Base-by-base conservation (phyloP, 2,113 vertebrate species). In the Pavo muticus region DNA sequence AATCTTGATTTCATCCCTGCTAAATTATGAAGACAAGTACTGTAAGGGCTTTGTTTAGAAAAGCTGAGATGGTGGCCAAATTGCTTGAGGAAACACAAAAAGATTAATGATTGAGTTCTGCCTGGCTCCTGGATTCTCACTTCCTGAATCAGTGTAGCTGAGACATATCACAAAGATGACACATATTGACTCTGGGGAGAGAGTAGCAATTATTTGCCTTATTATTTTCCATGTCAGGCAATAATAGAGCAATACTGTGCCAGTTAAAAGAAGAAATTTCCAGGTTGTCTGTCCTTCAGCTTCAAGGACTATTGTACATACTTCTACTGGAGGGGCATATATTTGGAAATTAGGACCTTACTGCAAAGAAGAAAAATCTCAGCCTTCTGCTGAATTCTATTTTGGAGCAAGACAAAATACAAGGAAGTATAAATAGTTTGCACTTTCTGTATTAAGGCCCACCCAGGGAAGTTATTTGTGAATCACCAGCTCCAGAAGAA, bases 201-300 rank as follows among this genome's bases (percentile, higher is more conserved):
- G 20, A 92, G 65, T 24, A 72, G 16, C 81, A 96, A 72, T 93
- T 81, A 90, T 96, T 79, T 87, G 42, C 65, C 61, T 87, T 92
- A 71, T 89, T 95, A 86, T 94, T 86, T 85, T 85, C 79, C 70
- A 73, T 48, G 92, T 72, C 71, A 84, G 72, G 67, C 65, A 84
- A 93, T 89, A 91, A 85, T 39, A 71, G 35, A 93, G 27, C 32
- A 88, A 63, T 93, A 76, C 11, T n/a, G 14, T 61, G 30, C 89
- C 73, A 93, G 56, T 20, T 9, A 87, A 84, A 84, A 74, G 45
- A 89, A 87, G 25, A 93, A 61, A 54, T 56, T 88, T 92, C 67
- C 77, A 69, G 29, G 18, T 86, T 70, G 3, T 52, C 75, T 84
- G 12, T 68, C 48, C 61, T 93, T 84, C 50, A 86, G 14, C 64